phyloP scores from a whole-genome alignment of 2,113 vertebrate species.

The Dolichallabes microphthalmus region DNA sequence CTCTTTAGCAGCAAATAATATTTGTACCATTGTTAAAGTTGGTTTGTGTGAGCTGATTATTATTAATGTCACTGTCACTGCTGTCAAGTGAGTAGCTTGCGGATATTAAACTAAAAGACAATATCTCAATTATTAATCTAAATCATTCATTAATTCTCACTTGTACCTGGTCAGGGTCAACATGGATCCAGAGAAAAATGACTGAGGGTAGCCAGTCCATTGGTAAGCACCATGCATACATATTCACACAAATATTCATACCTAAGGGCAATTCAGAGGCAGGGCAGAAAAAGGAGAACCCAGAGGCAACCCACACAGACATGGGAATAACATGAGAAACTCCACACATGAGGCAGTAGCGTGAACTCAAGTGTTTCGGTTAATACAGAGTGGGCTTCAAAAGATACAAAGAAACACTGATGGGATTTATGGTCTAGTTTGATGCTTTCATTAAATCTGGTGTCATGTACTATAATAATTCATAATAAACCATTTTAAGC shows the following conservation, averaged over 20 bases:
- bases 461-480: too few relatives aligned
- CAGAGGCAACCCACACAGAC: background rate
- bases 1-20: slow-evolving; percentile 8
- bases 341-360: background rate
- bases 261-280: background rate
- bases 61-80: background rate
- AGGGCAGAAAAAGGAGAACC: background rate
- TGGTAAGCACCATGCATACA: background rate
- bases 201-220: background rate
- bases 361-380: background rate
- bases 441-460: too few relatives aligned
- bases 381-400: background rate
- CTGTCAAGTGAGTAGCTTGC: background rate
- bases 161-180: background rate
- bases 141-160: background rate
- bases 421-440: too few relatives aligned
- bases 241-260: background rate
- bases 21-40: background rate
- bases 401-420: background rate
- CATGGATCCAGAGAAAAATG: too few relatives aligned
- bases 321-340: background rate
- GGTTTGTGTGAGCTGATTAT: slow-evolving; percentile 7
- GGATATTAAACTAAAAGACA: background rate
- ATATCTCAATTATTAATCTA: background rate
- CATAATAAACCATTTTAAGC: background rate